Conservation (phyloP, 1,140 invertebrate genomes). For the Artemia franciscana region DNA sequence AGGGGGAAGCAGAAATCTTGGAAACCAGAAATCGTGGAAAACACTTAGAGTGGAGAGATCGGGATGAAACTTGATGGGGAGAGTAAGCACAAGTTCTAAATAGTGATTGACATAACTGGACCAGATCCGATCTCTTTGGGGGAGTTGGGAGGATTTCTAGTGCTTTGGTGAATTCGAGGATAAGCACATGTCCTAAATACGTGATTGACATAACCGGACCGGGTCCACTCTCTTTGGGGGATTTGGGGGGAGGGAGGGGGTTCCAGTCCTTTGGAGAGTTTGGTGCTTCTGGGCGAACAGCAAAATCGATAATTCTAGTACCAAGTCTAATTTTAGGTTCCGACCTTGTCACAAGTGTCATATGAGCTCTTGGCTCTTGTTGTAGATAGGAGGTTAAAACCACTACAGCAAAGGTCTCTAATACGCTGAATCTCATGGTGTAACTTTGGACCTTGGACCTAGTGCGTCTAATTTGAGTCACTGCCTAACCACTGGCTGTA, state of each 20-base stretch:
- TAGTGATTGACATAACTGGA: neutral
- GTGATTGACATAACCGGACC: neutral
- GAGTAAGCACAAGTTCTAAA: neutral
- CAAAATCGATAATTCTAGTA: too few relatives aligned
- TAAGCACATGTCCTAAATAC: neutral
- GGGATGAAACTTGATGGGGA: neutral
- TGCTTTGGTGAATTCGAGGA: neutral
- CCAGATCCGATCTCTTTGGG: neutral
- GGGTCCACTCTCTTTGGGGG: neutral
- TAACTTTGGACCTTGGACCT: too few relatives aligned
- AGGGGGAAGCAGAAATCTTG: neutral
- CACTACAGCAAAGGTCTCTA: too few relatives aligned
- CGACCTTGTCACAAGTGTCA: too few relatives aligned
- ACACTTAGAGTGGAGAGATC: neutral
- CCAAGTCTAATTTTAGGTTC: too few relatives aligned
- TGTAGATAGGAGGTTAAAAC: too few relatives aligned
- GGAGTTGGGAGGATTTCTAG: neutral
- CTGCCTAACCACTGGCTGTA: too few relatives aligned
- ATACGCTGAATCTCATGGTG: too few relatives aligned
- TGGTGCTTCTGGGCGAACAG: neutral
- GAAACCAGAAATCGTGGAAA: neutral
- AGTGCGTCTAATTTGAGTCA: too few relatives aligned
- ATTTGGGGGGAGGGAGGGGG: neutral
- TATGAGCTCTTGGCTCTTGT: too few relatives aligned
- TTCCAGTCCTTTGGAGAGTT: neutral